Conservation (phyloP, 2,888 invertebrate genomes). For the Hydroisotoma schaefferi region DNA sequence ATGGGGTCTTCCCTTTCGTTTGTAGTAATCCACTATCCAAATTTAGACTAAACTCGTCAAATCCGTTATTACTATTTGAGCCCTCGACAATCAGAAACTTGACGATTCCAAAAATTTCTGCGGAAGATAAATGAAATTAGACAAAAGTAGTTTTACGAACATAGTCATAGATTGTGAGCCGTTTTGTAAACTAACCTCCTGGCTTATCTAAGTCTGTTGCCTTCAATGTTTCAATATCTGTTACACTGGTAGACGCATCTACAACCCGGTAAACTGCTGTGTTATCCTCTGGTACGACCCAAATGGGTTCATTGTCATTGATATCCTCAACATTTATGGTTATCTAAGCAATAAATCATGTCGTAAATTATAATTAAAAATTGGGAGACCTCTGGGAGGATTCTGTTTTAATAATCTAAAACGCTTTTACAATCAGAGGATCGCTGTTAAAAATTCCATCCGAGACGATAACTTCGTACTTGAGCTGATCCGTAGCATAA, state of each 20-base stretch:
- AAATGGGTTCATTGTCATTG: slow-evolving; percentile 12
- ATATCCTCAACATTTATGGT: slow-evolving; percentile 3
- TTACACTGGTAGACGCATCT: too few relatives aligned
- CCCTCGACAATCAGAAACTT: slow-evolving; percentile 11
- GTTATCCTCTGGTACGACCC: too few relatives aligned
- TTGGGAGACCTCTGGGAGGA: too few relatives aligned
- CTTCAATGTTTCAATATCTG: too few relatives aligned
- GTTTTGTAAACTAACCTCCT: background rate
- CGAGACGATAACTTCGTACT: slow-evolving; percentile 12
- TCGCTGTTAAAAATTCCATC: slow-evolving; percentile 13
- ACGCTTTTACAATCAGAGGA: background rate
- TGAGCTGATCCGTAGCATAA: slow-evolving; percentile 8
- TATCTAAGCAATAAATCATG: background rate
- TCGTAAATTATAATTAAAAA: too few relatives aligned
- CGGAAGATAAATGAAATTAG: too few relatives aligned
- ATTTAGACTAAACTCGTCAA: slow-evolving; percentile 12
- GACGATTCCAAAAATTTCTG: slow-evolving; percentile 22
- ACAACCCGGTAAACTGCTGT: too few relatives aligned
- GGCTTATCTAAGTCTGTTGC: too few relatives aligned
- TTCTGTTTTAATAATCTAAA: too few relatives aligned
- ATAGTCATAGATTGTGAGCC: too few relatives aligned
- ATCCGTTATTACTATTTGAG: background rate
- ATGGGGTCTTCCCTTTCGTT: background rate
- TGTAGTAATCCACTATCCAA: slow-evolving; percentile 11
- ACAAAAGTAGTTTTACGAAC: too few relatives aligned